Percentiles rank a stretch among this genome's conserved stretches.
These are phyloP conservation scores for Gastracanthus pulcherrimus DNA, from an alignment of 2,888 invertebrate genomes.

Conservation along the genomic window DNA sequence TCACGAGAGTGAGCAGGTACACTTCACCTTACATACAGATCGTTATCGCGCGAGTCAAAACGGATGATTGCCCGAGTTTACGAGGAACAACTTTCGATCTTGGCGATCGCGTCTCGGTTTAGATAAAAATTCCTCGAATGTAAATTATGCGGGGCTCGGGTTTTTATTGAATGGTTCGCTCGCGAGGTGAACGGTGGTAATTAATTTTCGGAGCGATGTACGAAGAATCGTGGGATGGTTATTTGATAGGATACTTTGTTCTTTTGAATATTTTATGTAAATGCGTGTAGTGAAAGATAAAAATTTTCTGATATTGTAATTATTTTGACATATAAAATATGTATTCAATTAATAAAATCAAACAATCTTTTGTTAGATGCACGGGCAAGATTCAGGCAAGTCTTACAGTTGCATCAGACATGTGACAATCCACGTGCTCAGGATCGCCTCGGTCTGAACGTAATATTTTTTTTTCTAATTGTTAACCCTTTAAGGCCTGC, in stretches of 20 bases:
- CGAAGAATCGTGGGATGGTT: neutral
- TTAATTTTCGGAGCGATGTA: neutral
- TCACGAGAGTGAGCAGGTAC: neutral
- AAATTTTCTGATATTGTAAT: too few relatives aligned
- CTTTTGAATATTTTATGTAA: neutral
- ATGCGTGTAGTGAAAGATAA: too few relatives aligned
- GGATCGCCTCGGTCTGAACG: too few relatives aligned
- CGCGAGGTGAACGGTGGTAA: neutral
- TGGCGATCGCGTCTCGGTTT: neutral
- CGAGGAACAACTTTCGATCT: constrained; percentile 1
- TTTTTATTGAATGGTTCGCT: neutral
- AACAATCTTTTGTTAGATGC: too few relatives aligned
- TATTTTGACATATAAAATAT: too few relatives aligned
- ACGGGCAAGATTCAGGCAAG: too few relatives aligned
- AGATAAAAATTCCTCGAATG: constrained; percentile 2
- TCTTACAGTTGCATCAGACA: too few relatives aligned
- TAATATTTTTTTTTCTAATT: too few relatives aligned
- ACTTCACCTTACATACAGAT: too few relatives aligned
- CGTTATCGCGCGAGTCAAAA: constrained; percentile 26
- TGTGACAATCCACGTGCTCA: too few relatives aligned
- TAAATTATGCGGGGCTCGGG: neutral
- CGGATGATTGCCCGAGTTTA: constrained; percentile 33
- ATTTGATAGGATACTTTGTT: neutral
- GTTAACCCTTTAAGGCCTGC: too few relatives aligned
- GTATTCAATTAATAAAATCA: too few relatives aligned